These are phyloP conservation scores for Pomatostomus ruficeps DNA, from an alignment of 2,113 vertebrate species.

Conservation along the genomic window DNA sequence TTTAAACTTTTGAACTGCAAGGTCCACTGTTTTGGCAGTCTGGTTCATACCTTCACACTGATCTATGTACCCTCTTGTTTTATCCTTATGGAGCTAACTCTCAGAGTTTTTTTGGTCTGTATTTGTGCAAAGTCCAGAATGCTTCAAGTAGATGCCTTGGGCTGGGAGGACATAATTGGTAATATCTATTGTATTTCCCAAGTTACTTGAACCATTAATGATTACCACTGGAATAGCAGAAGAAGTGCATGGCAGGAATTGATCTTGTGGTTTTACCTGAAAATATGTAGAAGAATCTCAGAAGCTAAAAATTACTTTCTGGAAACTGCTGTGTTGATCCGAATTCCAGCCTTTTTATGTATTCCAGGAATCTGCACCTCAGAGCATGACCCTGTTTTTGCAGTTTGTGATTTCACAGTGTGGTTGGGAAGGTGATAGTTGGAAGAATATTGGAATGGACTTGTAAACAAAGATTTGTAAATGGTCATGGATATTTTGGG, in stretches of 20 bases:
- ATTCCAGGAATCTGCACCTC: not conserved
- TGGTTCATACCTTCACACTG: not conserved
- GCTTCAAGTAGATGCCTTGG: not conserved
- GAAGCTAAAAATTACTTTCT: not conserved
- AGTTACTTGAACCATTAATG: not conserved
- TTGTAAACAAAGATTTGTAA: not conserved
- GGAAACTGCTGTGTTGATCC: not conserved
- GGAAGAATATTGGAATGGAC: not conserved
- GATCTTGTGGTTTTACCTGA: not conserved
- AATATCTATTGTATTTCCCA: not conserved
- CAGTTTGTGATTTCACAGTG: not conserved
- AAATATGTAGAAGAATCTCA: not conserved
- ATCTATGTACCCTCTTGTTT: not conserved
- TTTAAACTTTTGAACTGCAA: not conserved
- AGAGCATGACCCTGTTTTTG: fast-evolving
- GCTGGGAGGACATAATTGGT: not conserved
- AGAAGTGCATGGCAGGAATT: not conserved
- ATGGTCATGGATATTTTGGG: not conserved
- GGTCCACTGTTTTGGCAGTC: not conserved
- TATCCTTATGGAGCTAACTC: not conserved
- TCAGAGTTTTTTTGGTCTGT: not conserved
- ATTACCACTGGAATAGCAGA: not conserved
- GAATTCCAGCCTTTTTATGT: not conserved
- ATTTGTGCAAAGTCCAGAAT: not conserved
- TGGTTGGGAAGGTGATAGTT: not conserved